These are phyloP conservation scores for Orchestes rusci DNA, from an alignment of 2,888 invertebrate species.

Conservation along the genomic window DNA sequence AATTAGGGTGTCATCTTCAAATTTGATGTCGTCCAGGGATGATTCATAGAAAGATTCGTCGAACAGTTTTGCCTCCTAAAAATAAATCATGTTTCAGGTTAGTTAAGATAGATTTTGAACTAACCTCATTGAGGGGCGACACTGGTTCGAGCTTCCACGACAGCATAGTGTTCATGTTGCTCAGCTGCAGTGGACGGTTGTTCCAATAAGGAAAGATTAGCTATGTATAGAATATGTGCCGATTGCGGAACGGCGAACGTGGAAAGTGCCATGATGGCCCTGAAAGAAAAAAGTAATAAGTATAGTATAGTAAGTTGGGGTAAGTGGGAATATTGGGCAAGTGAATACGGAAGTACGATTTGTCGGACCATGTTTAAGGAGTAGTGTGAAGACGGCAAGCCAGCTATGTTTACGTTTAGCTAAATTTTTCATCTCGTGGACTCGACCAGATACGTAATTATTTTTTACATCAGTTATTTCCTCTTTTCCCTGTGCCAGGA, in stretches of 20 bases:
- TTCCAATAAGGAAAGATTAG: slow-evolving; percentile 34
- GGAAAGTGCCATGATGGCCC: slow-evolving; percentile 77
- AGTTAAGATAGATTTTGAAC: background rate
- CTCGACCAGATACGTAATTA: too few species aligned
- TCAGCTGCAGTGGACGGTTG: slow-evolving; percentile 27
- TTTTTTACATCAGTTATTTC: too few species aligned
- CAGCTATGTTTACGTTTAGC: too few species aligned
- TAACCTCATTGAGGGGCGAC: slow-evolving; percentile 42
- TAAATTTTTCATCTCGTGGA: too few species aligned
- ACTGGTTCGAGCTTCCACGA: slow-evolving; percentile 50
- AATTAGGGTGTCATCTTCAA: slow-evolving; percentile 31
- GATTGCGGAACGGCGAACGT: slow-evolving; percentile 57
- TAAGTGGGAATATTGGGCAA: too few species aligned
- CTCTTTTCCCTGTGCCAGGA: too few species aligned
- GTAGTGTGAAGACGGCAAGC: too few species aligned
- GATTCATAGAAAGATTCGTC: slow-evolving; percentile 39
- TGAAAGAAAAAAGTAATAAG: slow-evolving; percentile 40
- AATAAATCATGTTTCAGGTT: slow-evolving; percentile 20
- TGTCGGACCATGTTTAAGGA: too few species aligned
- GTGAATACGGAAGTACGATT: too few species aligned
- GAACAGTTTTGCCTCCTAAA: slow-evolving; percentile 34
- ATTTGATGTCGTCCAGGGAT: slow-evolving; percentile 38
- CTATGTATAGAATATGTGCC: slow-evolving; percentile 43
- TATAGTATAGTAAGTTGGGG: too few species aligned
- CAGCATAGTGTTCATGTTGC: slow-evolving; percentile 36